These are phyloP conservation scores for Hoplodrina ambigua DNA, from an alignment of 2,888 invertebrate genomes.

Conservation along the genomic window DNA sequence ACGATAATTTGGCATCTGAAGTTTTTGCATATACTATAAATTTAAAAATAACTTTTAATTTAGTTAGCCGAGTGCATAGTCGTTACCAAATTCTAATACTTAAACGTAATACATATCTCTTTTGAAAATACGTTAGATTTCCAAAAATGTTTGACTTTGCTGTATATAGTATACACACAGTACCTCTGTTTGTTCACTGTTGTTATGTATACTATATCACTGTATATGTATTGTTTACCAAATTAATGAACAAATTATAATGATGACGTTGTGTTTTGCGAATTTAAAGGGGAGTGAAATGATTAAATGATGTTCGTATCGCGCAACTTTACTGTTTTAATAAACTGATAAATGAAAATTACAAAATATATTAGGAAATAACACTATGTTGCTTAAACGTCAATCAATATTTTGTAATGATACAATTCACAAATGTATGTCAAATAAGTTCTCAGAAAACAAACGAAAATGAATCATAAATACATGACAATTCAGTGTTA, in stretches of 20 bases:
- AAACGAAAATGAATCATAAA: neutral
- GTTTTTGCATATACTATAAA: conserved; percentile 9
- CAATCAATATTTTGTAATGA: neutral
- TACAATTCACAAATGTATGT: neutral
- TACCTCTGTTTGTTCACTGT: conserved; percentile 66
- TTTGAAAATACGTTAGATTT: neutral
- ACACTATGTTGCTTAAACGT: conserved; percentile 13
- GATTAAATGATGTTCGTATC: conserved; percentile 53
- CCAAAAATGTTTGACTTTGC: conserved; percentile 35
- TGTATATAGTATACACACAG: conserved; percentile 26
- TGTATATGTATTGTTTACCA: conserved; percentile 72
- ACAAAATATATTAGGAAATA: conserved; percentile 17
- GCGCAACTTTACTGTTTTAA: conserved; percentile 32
- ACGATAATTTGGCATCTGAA: neutral
- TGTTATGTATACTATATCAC: conserved; percentile 75
- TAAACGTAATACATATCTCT: conserved; percentile 12
- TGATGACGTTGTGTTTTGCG: conserved; percentile 78
- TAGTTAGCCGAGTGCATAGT: conserved; percentile 7
- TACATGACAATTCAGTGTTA: conserved; percentile 15
- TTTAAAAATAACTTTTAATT: neutral
- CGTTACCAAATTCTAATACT: conserved; percentile 13
- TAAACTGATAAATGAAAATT: neutral
- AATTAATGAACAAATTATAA: conserved; percentile 66
- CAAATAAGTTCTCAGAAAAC: neutral
- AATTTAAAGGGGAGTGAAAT: conserved; percentile 77